These are phyloP conservation scores for Hormaphis cornu DNA, from an alignment of 1,140 invertebrate genomes.

Conservation along the genomic window DNA sequence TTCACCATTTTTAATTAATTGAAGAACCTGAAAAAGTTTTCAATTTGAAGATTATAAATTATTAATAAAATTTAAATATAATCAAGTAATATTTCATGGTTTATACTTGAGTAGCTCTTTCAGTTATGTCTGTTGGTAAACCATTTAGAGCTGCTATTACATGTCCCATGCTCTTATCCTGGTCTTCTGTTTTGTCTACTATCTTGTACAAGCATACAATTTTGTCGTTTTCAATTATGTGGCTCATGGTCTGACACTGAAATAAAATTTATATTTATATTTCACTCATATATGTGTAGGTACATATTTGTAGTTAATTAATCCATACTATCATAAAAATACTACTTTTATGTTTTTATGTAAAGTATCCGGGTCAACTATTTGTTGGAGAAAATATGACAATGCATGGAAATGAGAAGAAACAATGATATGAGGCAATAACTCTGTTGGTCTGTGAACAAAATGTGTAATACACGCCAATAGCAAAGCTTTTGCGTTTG, in stretches of 20 bases:
- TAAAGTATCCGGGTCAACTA: slow-evolving; percentile 35
- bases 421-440: slow-evolving; percentile 63
- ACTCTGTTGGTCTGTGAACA: slow-evolving; percentile 44
- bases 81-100: neutral
- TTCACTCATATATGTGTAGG: neutral
- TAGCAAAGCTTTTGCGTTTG: slow-evolving; percentile 63
- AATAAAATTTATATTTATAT: slow-evolving; percentile 4
- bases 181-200: slow-evolving; percentile 42
- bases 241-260: slow-evolving; percentile 49
- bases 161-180: slow-evolving; percentile 47
- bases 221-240: slow-evolving; percentile 46
- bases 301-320: neutral
- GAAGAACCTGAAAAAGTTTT: neutral
- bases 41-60: neutral
- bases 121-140: slow-evolving; percentile 33
- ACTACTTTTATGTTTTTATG: neutral
- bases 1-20: neutral
- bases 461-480: slow-evolving; percentile 56
- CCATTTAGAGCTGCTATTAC: slow-evolving; percentile 47
- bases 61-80: too few species aligned
- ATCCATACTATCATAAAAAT: neutral
- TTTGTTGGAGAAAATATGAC: slow-evolving; percentile 46
- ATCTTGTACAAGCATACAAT: slow-evolving; percentile 55
- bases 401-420: slow-evolving; percentile 68
- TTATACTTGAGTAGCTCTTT: slow-evolving; percentile 31